Percentiles rank a stretch among this genome's conserved stretches.
phyloP scores from a whole-genome alignment of 2,888 invertebrate genomes.

The Ennomos erosarius region DNA sequence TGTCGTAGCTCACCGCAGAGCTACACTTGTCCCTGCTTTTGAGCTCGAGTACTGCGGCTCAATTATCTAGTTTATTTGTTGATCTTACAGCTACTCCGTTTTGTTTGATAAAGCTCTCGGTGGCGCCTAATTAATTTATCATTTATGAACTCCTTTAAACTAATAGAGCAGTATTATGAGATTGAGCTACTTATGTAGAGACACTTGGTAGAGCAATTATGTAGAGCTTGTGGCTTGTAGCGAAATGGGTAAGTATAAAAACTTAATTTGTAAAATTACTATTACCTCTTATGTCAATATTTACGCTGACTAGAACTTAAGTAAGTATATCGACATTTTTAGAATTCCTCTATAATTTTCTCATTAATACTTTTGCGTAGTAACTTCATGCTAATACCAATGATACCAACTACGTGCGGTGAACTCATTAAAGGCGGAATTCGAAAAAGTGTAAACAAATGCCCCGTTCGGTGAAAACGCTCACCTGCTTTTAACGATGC shows the following conservation, averaged over 20 bases:
- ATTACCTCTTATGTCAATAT: too few species aligned
- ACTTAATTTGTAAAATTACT: too few species aligned
- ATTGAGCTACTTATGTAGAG: background rate
- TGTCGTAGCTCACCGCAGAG: constrained; percentile 14
- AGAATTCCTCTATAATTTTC: constrained; percentile 12
- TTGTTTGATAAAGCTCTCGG: constrained; percentile 16
- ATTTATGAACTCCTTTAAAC: background rate
- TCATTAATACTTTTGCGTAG: too few species aligned
- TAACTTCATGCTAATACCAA: too few species aligned
- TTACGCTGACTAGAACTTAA: too few species aligned
- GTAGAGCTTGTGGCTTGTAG: background rate
- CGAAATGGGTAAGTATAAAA: too few species aligned
- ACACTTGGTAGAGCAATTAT: background rate
- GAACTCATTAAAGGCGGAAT: constrained; percentile 43
- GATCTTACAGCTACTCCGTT: constrained; percentile 6
- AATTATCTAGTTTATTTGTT: constrained; percentile 22
- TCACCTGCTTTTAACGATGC: constrained; percentile 33
- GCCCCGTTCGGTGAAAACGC: constrained; percentile 22
- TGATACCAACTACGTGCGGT: constrained; percentile 29
- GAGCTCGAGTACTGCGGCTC: constrained; percentile 22
- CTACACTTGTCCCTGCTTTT: constrained; percentile 4
- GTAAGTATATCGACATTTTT: too few species aligned
- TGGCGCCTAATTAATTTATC: constrained; percentile 5
- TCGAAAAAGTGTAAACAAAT: constrained; percentile 53
- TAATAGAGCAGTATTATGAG: background rate